Evolutionary conservation across 2,113 vertebrate genomes (phyloP).

Genomic region (Microcebus murinus): DNA sequence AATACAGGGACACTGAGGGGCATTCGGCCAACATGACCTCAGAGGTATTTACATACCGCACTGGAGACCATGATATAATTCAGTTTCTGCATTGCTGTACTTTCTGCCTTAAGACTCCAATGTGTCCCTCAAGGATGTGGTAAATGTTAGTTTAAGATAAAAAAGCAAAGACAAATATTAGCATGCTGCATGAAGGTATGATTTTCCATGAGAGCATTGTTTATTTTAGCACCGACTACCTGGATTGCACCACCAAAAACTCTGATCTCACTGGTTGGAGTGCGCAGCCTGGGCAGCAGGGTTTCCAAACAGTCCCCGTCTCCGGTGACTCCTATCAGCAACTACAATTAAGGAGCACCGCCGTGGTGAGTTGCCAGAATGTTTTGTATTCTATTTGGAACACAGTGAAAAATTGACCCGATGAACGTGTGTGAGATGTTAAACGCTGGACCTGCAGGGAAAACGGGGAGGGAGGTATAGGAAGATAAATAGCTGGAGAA

Average conservation of each 20-base stretch:
- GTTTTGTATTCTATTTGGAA: neutral
- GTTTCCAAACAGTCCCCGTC: neutral
- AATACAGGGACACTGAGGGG: conserved; percentile 10
- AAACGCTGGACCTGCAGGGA: neutral
- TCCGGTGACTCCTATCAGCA: neutral
- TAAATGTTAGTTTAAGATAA: conserved; percentile 75
- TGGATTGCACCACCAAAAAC: neutral
- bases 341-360: neutral
- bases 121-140: conserved; percentile 53
- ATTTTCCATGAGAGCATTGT: conserved; percentile 39
- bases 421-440: neutral
- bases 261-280: neutral
- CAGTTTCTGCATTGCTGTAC: conserved; percentile 25
- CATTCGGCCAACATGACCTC: conserved; percentile 57
- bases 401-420: neutral
- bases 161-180: conserved; percentile 71
- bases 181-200: neutral
- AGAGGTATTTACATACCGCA: conserved; percentile 60
- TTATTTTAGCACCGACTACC: neutral
- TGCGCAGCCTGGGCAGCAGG: neutral
- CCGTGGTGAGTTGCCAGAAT: neutral
- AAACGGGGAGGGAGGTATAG: neutral
- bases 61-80: conserved; percentile 24
- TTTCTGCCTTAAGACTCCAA: conserved; percentile 52
- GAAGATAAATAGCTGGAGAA: neutral